phyloP scores from a whole-genome alignment of 2,888 invertebrate species.

The Sisyra nigra region DNA sequence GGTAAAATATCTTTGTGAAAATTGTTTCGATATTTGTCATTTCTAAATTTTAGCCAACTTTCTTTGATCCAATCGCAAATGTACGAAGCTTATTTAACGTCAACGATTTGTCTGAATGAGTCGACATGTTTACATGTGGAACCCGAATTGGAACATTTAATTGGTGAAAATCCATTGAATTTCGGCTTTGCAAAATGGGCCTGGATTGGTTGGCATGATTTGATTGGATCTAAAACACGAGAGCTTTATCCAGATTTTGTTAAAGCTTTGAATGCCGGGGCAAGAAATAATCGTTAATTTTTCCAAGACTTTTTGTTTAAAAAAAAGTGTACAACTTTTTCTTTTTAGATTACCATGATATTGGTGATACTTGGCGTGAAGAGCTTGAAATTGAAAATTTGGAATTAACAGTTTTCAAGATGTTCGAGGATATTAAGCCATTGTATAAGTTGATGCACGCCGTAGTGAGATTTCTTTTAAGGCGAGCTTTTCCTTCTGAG shows the following conservation, averaged over 20 bases:
- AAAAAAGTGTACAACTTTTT: neutral
- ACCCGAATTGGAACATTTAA: conserved; percentile 40
- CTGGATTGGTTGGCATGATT: conserved; percentile 52
- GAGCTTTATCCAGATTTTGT: conserved; percentile 35
- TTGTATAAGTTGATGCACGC: conserved; percentile 57
- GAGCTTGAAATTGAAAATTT: conserved; percentile 45
- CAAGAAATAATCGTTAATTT: conserved; percentile 40
- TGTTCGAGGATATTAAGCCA: conserved; percentile 41
- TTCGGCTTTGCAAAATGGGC: conserved; percentile 28
- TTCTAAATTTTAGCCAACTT: conserved; percentile 26
- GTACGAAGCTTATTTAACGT: conserved; percentile 38
- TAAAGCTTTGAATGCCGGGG: conserved; percentile 42
- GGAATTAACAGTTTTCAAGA: conserved; percentile 28
- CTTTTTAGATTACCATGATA: conserved; percentile 42
- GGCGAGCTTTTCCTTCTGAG: conserved; percentile 34
- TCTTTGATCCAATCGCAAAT: conserved; percentile 33
- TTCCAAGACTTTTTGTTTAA: neutral
- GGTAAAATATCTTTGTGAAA: too few relatives aligned
- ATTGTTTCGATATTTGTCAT: conserved; percentile 9
- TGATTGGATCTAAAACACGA: conserved; percentile 38
- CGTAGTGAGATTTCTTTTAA: conserved; percentile 45
- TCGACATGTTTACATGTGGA: conserved; percentile 41
- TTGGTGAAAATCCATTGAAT: conserved; percentile 26
- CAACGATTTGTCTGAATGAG: conserved; percentile 32
- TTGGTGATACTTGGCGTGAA: conserved; percentile 46